Conservation (phyloP, 2,888 invertebrate species). For the Lordiphosa andalusiaca region DNA sequence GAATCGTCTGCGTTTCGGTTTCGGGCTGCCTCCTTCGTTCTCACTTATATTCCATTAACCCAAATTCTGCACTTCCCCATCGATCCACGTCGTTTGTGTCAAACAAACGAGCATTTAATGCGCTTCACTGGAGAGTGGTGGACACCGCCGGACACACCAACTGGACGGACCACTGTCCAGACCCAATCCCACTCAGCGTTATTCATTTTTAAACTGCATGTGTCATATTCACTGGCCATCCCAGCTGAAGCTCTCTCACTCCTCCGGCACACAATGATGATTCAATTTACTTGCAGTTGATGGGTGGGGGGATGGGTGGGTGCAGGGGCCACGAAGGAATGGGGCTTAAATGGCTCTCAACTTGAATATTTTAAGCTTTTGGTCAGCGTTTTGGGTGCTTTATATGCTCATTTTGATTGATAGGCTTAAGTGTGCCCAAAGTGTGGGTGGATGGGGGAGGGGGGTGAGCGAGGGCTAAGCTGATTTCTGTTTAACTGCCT, state of each 20-base stretch:
- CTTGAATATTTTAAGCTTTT: conserved; percentile 52
- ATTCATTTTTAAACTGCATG: conserved; percentile 58
- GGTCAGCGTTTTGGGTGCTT: conserved; percentile 46
- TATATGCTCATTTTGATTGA: conserved; percentile 62
- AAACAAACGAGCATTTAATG: conserved; percentile 66
- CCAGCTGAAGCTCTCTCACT: conserved; percentile 5
- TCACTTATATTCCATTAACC: conserved; percentile 66
- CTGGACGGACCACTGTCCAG: conserved; percentile 3
- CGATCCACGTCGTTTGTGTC: conserved; percentile 45
- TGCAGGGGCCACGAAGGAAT: conserved; percentile 4
- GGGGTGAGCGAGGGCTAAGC: conserved; percentile 39
- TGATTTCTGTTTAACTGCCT: conserved; percentile 42
- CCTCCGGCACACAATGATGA: conserved; percentile 38
- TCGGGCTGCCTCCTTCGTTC: conserved; percentile 9
- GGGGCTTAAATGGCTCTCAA: conserved; percentile 57
- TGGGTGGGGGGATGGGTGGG: conserved; percentile 6
- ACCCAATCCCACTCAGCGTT: conserved; percentile 32
- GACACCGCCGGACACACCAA: too few species aligned
- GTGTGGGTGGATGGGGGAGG: conserved; percentile 8
- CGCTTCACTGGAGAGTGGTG: conserved; percentile 28
- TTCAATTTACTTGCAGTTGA: conserved; percentile 62
- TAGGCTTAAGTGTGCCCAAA: conserved; percentile 44
- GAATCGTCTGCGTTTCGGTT: conserved; percentile 6
- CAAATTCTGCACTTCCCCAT: conserved; percentile 37
- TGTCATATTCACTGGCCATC: conserved; percentile 22